Evolutionary conservation across 2,113 vertebrate genomes (phyloP), one percentile per base, ranked within the genome.

Genomic region (Ophiodon elongatus): DNA sequence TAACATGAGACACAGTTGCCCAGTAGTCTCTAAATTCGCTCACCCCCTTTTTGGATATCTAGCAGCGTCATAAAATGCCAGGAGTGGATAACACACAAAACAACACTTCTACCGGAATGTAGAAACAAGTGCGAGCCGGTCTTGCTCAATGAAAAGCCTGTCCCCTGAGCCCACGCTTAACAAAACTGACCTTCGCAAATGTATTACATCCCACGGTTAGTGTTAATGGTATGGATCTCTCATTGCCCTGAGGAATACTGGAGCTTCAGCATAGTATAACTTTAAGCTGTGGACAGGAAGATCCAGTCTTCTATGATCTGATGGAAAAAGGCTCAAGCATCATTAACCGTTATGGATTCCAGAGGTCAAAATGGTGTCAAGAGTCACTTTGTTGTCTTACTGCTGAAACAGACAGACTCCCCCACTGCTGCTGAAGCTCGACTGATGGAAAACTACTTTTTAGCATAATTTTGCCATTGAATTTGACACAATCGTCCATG

Each of bases 1-100:
- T 82, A 92, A 74, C 72, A 66, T 2, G 19, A 84, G 66, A 83
- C 47, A 86, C n/a, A 37, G 62, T 79, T 56, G 63, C 54, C 71
- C 63, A 59, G 45, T 13, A 52, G 57, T 25, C 63, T 74, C 43
- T 47, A 54, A 85, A 86, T 78, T 84, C 35, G 3, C 39, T 13
- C 39, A 19, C 47, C 19, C 47, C 7, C 70, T 60, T 57, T 81
- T 75, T 83, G 9, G 39, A 62, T 41, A 63, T 85, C 6, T 33
- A 62, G 65, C 60, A 64, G 41, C 33, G 33, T 25, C 25, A 37
- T 59, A 41, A 64, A 41, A 23, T 43, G 74, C 43, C 47, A 72
- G 35, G 10, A 72, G 27, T 9, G 72, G 27, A 81, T 60, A n/a
- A 70, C 11, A 6, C 43, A 66, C 27, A 47, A 85, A 71, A 47